Percentiles rank a stretch among this genome's conserved stretches.
phyloP scores from a whole-genome alignment of 2,888 invertebrate genomes.

The Drosophila putrida region DNA sequence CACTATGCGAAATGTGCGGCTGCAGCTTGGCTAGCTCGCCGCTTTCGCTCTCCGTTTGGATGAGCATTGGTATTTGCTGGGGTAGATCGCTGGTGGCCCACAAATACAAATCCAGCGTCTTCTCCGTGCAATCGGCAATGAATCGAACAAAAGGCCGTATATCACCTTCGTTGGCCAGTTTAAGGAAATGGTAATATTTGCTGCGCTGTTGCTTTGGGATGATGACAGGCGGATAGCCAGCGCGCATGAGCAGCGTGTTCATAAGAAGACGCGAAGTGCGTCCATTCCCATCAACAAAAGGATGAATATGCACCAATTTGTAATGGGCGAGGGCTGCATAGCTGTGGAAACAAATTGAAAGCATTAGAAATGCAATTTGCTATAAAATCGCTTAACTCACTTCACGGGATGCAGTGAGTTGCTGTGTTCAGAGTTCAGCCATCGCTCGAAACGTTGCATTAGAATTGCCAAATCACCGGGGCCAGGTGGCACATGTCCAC shows the following conservation, averaged over 20 bases:
- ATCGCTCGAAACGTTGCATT: constrained; percentile 95
- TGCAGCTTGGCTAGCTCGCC: constrained; percentile 68
- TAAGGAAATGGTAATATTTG: constrained; percentile 94
- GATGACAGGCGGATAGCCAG: constrained; percentile 98
- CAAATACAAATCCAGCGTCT: constrained; percentile 94
- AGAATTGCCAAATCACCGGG: constrained; percentile 92
- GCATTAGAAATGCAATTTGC: background rate
- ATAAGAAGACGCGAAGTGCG: constrained; percentile 97
- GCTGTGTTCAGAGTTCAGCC: constrained; percentile 96
- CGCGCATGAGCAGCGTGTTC: constrained; percentile 98
- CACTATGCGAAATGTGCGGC: constrained; percentile 34
- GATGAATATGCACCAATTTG: constrained; percentile 98
- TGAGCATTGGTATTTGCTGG: constrained; percentile 89
- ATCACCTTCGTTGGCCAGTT: constrained; percentile 97
- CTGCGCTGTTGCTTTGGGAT: constrained; percentile 94
- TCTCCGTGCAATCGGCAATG: constrained; percentile 96
- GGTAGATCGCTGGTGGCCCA: constrained; percentile 92
- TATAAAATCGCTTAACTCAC: constrained; percentile 80
- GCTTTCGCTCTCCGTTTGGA: constrained; percentile 80
- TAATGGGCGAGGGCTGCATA: constrained; percentile 98
- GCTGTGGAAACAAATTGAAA: constrained; percentile 85
- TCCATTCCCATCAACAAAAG: constrained; percentile 98
- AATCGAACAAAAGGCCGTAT: constrained; percentile 98
- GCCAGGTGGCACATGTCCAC: constrained; percentile 96
- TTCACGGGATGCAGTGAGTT: constrained; percentile 94